phyloP scores from a whole-genome alignment of 1,140 invertebrate genomes.

The Panonychus citri region DNA sequence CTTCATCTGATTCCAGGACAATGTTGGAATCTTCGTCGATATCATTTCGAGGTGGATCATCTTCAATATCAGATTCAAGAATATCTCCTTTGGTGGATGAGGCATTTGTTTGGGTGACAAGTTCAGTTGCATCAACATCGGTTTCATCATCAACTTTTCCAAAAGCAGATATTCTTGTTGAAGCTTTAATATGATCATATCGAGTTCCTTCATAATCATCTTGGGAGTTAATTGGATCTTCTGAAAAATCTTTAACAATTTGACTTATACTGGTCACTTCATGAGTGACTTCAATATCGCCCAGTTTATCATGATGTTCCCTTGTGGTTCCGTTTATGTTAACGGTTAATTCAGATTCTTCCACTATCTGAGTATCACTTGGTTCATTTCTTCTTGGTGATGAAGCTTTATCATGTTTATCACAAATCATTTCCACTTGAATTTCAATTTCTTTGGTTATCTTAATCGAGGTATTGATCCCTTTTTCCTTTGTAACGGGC shows the following conservation, averaged over 20 bases:
- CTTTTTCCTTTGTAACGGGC: background rate
- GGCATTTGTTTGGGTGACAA: background rate
- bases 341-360: too few relatives aligned
- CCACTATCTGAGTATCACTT: too few relatives aligned
- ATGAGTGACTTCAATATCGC: too few relatives aligned
- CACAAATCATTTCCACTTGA: background rate
- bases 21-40: background rate
- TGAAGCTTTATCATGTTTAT: too few relatives aligned
- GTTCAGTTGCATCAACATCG: background rate
- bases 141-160: background rate
- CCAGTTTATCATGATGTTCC: too few relatives aligned
- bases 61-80: background rate
- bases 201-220: too few relatives aligned
- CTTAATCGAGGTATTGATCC: background rate
- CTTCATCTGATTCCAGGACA: background rate
- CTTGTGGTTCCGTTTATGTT: too few relatives aligned
- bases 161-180: background rate
- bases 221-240: too few relatives aligned
- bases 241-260: too few relatives aligned
- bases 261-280: too few relatives aligned
- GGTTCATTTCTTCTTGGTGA: too few relatives aligned
- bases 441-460: background rate
- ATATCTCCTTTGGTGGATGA: too few relatives aligned
- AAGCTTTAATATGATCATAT: background rate
- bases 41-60: background rate